Conservation (phyloP, 1,140 invertebrate species). For the Lordiphosa mommai region DNA sequence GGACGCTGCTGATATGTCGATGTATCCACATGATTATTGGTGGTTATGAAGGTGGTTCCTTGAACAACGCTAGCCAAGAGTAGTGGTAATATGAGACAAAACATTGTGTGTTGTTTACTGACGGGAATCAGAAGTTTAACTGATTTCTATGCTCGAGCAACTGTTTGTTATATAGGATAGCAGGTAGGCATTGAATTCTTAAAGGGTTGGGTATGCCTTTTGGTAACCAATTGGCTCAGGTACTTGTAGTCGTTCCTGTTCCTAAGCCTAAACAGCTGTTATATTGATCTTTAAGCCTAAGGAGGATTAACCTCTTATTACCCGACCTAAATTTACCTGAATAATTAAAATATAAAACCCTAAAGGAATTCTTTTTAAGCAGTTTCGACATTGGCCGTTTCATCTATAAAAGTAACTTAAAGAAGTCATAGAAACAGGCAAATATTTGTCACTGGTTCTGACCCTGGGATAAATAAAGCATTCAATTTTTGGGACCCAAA, state of each 20-base stretch:
- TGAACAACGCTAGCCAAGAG: background rate
- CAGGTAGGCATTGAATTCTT: slow-evolving; percentile 26
- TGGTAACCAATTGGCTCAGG: slow-evolving; percentile 2
- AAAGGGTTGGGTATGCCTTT: slow-evolving; percentile 3
- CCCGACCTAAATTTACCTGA: no score
- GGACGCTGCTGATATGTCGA: slow-evolving; percentile 11
- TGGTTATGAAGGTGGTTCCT: slow-evolving; percentile 27
- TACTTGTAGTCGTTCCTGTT: background rate
- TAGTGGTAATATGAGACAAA: background rate
- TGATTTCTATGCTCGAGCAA: background rate
- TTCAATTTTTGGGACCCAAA: no score
- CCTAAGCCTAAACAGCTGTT: no score
- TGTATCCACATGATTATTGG: slow-evolving; percentile 17
- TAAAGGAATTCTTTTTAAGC: no score
- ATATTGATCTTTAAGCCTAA: no score
- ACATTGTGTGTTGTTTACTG: slow-evolving; percentile 2
- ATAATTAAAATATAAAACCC: no score
- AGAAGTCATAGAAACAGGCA: no score
- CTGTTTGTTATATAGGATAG: slow-evolving; percentile 14
- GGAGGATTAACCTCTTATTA: no score
- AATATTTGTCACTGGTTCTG: no score
- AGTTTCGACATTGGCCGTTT: no score
- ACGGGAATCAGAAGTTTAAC: slow-evolving; percentile 1
- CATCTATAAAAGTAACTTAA: no score
- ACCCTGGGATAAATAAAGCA: no score